A percentile compares a stretch with the other conserved stretches of the same genome.
Conservation (phyloP, 2,888 invertebrate species). For the Temnothorax rugatulus region DNA sequence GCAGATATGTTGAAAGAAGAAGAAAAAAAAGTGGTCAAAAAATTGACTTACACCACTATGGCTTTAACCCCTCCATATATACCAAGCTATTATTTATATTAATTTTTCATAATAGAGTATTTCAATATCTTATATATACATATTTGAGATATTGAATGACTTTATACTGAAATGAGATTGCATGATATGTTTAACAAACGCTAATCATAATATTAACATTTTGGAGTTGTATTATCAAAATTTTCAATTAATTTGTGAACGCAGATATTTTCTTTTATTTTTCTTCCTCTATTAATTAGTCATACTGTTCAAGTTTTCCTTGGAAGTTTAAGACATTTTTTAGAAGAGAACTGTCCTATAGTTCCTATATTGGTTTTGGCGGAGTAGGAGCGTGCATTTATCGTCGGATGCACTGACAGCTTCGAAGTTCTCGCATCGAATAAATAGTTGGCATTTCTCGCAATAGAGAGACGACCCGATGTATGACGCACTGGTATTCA, state of each 20-base stretch:
- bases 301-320: neutral
- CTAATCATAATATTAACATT: neutral
- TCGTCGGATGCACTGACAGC: neutral
- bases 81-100: neutral
- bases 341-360: neutral
- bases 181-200: neutral
- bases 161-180: slow-evolving; percentile 1
- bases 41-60: no score
- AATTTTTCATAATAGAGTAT: neutral
- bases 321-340: neutral
- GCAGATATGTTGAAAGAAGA: no score
- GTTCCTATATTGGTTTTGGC: neutral
- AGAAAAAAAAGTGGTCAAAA: no score
- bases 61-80: no score
- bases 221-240: neutral
- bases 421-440: neutral
- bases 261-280: neutral
- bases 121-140: neutral
- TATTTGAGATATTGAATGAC: neutral
- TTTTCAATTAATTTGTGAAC: neutral
- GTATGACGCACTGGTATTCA: slow-evolving; percentile 25
- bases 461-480: neutral
- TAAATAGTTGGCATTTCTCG: slow-evolving; percentile 24
- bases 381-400: neutral
- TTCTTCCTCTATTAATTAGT: neutral